A percentile compares a stretch with the other conserved stretches of the same genome.
Conservation (phyloP, 2,888 invertebrate genomes). For the Nebria salina region DNA sequence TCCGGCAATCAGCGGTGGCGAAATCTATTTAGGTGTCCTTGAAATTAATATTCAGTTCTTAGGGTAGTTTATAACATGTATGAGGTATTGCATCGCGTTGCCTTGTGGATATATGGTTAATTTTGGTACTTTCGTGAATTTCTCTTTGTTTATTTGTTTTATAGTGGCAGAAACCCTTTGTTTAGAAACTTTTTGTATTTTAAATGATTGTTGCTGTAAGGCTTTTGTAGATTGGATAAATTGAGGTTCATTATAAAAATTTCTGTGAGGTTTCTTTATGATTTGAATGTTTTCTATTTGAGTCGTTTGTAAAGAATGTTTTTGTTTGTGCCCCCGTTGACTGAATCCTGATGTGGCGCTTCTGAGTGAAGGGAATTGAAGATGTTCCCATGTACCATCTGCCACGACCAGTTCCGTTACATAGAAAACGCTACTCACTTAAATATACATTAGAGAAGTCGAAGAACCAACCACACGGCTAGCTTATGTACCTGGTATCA, state of each 20-base stretch:
- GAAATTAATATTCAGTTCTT: not conserved
- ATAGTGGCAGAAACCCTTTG: too few species aligned
- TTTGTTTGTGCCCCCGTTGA: constrained; percentile 11
- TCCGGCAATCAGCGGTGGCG: not conserved
- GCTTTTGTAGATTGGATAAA: too few species aligned
- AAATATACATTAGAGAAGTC: constrained; percentile 40
- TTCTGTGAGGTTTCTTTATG: too few species aligned
- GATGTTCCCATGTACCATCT: constrained; percentile 46
- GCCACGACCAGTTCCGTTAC: constrained; percentile 42
- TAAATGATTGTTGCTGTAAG: too few species aligned
- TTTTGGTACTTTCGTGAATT: not conserved
- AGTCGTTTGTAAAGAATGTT: not conserved
- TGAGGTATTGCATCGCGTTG: too few species aligned
- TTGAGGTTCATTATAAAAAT: too few species aligned
- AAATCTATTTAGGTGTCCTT: not conserved
- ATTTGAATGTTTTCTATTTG: too few species aligned
- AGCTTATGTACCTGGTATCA: not conserved
- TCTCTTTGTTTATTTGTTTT: not conserved
- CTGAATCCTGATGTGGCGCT: constrained; percentile 19
- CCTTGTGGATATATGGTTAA: too few species aligned
- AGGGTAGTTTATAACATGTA: not conserved
- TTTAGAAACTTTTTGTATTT: too few species aligned
- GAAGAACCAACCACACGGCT: constrained; percentile 10
- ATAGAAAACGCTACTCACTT: constrained; percentile 40
- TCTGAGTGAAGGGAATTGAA: constrained; percentile 44